Evolutionary conservation across 2,113 vertebrate species (phyloP).

Genomic region (Picathartes gymnocephalus): DNA sequence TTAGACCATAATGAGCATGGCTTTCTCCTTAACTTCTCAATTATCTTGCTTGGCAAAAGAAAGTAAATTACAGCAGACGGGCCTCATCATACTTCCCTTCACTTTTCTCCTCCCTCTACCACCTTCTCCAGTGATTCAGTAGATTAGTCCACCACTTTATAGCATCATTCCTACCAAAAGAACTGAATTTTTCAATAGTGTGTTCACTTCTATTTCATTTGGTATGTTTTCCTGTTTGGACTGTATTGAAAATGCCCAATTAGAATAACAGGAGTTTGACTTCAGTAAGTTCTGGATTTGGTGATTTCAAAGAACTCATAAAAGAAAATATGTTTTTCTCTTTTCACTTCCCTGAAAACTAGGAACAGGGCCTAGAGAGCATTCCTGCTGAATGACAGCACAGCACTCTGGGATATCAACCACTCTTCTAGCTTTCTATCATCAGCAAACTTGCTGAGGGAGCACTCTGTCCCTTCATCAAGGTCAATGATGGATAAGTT

Average conservation of each 20-base stretch:
- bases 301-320: not conserved
- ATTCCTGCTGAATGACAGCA: not conserved
- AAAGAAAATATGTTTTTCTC: not conserved
- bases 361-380: not conserved
- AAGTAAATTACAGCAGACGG: not conserved
- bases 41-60: not conserved
- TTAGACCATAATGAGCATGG: not conserved
- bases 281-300: not conserved
- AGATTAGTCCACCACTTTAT: not conserved
- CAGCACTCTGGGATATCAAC: not conserved
- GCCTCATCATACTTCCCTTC: not conserved
- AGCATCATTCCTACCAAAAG: not conserved
- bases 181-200: not conserved
- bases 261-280: not conserved
- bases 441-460: not conserved
- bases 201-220: not conserved
- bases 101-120: not conserved
- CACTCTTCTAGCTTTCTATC: not conserved
- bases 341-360: not conserved
- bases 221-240: not conserved
- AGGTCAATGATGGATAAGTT: not conserved
- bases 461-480: not conserved
- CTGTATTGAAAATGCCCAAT: fast-evolving
- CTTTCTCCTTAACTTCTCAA: not conserved
- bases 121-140: not conserved